Evolutionary conservation across 2,797 vertebrate species (phyloP), one percentile per base, ranked within the genome.

Genomic region (Microtus agrestis): DNA sequence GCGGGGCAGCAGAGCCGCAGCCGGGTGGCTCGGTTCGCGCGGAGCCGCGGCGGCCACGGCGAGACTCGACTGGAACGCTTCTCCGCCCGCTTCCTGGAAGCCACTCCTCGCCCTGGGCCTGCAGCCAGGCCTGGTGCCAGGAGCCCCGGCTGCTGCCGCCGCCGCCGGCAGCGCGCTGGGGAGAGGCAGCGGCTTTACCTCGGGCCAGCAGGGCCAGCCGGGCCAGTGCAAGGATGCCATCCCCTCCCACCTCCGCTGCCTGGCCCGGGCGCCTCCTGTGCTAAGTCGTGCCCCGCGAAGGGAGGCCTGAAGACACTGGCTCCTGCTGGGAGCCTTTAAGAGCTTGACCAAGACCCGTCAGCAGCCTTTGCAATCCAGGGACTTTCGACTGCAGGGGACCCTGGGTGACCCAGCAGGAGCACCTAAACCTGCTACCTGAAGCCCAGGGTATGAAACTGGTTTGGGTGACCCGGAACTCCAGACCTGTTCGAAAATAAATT

Each of bases 281-380:
- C 69, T 51, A n/a, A 3, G 34, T 96, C 95, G 98, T 95, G 25
- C 56, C 37, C 82, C 8, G n/a, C 48, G 37, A 87, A 82, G 87
- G 25, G 43, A 56, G 84, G 90, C 87, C 93, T 73, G 37, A 71
- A 89, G 74, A 91, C 99, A 97, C 96, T 99, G 97, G 98, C 98
- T 34, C 99, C 98, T 12, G 98, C 99, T 54, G 97, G 99, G 98
- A 98, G 85, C 96, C 69, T 15, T 54, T 46, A 1, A 56, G 91
- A 29, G 51, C 87, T 74, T 46, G 69, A 69, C 31, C 27, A 65
- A 11, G 81, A 85, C 80, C 95, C 46, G 48, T 78, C 88, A 1
- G 17, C 29, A n/a, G n/a, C 31, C 48, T 29, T 1, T 25, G 5
- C 17, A 3, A 46, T 15, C 84, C 40, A 29, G 15, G 5, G 63